Evolutionary conservation across 2,113 vertebrate genomes (phyloP), one percentile per base, ranked within the genome.

Genomic region (Nanger granti): DNA sequence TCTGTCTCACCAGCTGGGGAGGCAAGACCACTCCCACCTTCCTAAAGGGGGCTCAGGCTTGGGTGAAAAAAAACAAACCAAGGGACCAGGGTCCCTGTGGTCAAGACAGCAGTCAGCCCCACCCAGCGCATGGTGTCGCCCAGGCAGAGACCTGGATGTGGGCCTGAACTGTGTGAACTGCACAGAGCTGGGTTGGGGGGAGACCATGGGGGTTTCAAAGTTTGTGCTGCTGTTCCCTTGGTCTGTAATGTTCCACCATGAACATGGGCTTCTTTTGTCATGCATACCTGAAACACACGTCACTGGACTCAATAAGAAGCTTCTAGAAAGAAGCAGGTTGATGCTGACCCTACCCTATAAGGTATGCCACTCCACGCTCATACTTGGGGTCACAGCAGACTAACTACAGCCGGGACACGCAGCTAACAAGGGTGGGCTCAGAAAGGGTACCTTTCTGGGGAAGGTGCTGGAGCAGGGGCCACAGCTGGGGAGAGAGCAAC

Each of bases 251-350:
- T 49, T 66, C 49, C 18, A 93, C 18, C 59, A 24, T 1, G 11
- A 60, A 14, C 54, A 29, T 1, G 2, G 10, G 1, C 17, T 12
- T 37, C 22, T 31, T 22, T 41, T 4, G 2, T 34, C 41, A 4
- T 0, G 3, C 4, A 6, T 6, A 34, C n/a, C 44, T 0, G 12
- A n/a, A 66, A 49, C 24, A 17, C 10, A 4, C 0, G 1, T n/a
- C 26, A 64, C n/a, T 37, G 26, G 59, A 80, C 22, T 12, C 44
- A n/a, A 12, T 14, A 73, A 44, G 57, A 60, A 34, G 34, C 29
- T 91, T 60, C 37, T 17, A 9, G 26, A 86, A 66, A 84, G 47
- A 22, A 69, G n/a, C 12, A 20, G 34, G 8, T 11, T 10, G 31
- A 11, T 0, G 4, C 29, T n/a, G 26, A 86, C 28, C 29, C 34